phyloP scores from a whole-genome alignment of 2,888 invertebrate species.

The Nomada fabriciana region DNA sequence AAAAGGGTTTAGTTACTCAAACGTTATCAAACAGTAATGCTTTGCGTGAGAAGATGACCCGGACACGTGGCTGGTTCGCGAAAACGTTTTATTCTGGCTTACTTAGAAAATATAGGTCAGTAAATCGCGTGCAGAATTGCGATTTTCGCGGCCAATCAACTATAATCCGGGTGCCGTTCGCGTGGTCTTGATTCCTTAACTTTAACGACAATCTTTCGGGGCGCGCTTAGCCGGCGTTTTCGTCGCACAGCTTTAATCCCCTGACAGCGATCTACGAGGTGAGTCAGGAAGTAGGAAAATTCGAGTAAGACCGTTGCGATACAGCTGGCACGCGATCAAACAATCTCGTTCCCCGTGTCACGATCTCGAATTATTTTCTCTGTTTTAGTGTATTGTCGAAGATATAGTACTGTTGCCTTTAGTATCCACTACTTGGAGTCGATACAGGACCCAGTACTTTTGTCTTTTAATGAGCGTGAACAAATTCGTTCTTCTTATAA shows the following conservation, averaged over 20 bases:
- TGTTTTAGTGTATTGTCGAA: constrained; percentile 12
- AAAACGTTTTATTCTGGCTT: constrained; percentile 29
- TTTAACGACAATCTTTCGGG: constrained; percentile 56
- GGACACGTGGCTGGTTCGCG: neutral
- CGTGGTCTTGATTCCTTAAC: constrained; percentile 62
- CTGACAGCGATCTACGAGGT: constrained; percentile 39
- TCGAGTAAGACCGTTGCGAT: constrained; percentile 58
- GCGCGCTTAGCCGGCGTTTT: constrained; percentile 41
- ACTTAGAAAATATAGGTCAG: constrained; percentile 52
- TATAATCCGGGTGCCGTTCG: constrained; percentile 43
- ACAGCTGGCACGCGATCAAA: constrained; percentile 68
- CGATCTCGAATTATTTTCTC: constrained; percentile 23
- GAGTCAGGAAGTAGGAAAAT: constrained; percentile 55
- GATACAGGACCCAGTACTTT: no score
- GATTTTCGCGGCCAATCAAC: constrained; percentile 41
- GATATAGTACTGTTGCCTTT: neutral
- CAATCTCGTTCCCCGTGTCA: constrained; percentile 13
- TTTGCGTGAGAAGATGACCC: neutral
- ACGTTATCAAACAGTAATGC: no score
- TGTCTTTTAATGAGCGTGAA: no score
- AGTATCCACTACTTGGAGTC: neutral
- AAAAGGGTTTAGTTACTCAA: no score
- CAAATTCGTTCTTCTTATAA: no score
- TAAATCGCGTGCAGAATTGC: constrained; percentile 44
- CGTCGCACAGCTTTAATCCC: constrained; percentile 43